These are phyloP conservation scores for Erannis defoliaria DNA, from an alignment of 2,888 invertebrate genomes.

Conservation along the genomic window DNA sequence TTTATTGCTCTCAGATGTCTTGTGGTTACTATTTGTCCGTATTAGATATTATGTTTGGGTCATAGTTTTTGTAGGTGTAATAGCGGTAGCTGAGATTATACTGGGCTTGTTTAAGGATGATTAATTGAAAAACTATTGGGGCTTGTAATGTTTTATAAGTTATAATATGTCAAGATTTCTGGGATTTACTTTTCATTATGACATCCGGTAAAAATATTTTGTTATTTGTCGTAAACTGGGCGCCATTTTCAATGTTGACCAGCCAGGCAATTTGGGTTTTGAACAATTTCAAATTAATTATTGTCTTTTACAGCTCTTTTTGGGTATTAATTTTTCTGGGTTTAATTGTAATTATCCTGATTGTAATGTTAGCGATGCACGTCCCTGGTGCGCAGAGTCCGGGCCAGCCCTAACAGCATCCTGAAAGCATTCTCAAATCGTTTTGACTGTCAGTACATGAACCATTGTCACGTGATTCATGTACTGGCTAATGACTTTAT, in stretches of 20 bases:
- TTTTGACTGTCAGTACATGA: too few species aligned
- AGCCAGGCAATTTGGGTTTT: neutral
- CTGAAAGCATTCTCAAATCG: too few species aligned
- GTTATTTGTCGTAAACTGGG: too few species aligned
- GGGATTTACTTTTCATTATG: slow-evolving; percentile 5
- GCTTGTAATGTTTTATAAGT: slow-evolving; percentile 17
- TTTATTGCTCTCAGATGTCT: slow-evolving; percentile 73
- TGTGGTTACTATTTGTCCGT: slow-evolving; percentile 71
- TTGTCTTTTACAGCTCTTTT: too few species aligned
- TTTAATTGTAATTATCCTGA: too few species aligned
- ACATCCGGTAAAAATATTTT: slow-evolving; percentile 6
- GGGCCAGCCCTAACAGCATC: too few species aligned
- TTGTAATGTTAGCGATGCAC: too few species aligned
- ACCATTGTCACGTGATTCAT: too few species aligned
- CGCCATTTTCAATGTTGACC: too few species aligned
- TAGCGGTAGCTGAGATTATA: slow-evolving; percentile 37
- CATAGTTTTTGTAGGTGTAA: slow-evolving; percentile 49
- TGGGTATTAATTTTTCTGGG: neutral
- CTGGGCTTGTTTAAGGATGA: slow-evolving; percentile 44
- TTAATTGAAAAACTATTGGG: slow-evolving; percentile 41
- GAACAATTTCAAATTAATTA: neutral
- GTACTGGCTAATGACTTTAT: too few species aligned
- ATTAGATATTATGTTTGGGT: slow-evolving; percentile 48
- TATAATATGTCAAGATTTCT: slow-evolving; percentile 30
- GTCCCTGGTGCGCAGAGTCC: too few species aligned